Evolutionary conservation across 2,888 invertebrate genomes (phyloP).

Genomic region (Zygothrica quintamaculata): DNA sequence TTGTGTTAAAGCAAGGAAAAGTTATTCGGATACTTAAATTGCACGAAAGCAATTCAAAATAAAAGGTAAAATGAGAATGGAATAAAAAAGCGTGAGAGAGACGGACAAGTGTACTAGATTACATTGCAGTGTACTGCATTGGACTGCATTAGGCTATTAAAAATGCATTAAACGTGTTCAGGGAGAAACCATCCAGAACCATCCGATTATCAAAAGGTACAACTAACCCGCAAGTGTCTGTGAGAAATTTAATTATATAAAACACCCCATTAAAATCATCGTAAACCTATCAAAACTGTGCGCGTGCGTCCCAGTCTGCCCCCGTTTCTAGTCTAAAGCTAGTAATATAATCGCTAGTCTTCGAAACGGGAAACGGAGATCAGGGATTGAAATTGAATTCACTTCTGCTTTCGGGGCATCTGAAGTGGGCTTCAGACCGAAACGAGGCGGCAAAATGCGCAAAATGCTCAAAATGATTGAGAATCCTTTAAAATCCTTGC

Average conservation of each 20-base stretch:
- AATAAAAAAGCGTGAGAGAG: slow-evolving; percentile 39
- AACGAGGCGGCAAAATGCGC: slow-evolving; percentile 73
- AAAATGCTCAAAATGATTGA: slow-evolving; percentile 65
- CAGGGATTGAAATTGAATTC: neutral
- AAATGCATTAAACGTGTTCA: slow-evolving; percentile 28
- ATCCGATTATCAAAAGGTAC: too few relatives aligned
- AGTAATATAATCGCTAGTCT: neutral
- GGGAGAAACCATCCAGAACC: neutral
- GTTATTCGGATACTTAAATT: neutral
- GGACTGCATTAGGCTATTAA: slow-evolving; percentile 15
- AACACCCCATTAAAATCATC: slow-evolving; percentile 66
- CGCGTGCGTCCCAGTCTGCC: slow-evolving; percentile 60
- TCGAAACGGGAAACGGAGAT: neutral
- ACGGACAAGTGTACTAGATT: slow-evolving; percentile 36
- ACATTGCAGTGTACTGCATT: slow-evolving; percentile 8
- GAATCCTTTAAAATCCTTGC: slow-evolving; percentile 70
- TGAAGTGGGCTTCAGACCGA: slow-evolving; percentile 52
- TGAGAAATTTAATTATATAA: slow-evolving; percentile 48
- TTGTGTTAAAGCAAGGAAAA: neutral
- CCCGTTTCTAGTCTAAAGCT: slow-evolving; percentile 14
- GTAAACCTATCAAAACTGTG: slow-evolving; percentile 45
- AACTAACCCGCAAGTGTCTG: slow-evolving; percentile 9
- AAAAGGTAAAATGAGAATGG: neutral
- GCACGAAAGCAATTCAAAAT: neutral
- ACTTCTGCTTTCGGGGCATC: neutral